phyloP scores from a whole-genome alignment of 2,888 invertebrate species.

The Buathra laborator region DNA sequence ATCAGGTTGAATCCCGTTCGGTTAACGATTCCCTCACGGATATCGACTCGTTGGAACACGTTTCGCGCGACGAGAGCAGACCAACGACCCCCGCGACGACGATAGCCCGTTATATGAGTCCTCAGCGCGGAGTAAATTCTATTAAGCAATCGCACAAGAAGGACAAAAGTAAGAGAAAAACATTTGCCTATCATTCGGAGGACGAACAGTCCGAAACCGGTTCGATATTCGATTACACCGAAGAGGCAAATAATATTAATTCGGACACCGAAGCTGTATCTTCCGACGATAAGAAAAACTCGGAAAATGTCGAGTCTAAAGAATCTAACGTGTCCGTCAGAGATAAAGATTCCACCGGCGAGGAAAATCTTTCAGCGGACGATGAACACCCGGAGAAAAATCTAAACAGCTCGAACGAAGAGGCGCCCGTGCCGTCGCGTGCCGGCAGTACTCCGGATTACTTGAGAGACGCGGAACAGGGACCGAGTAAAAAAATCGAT shows the following conservation, averaged over 20 bases:
- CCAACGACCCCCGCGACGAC: slow-evolving; percentile 69
- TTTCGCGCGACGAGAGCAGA: slow-evolving; percentile 64
- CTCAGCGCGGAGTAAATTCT: slow-evolving; percentile 70
- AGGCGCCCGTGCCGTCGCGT: background rate
- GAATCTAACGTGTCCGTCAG: background rate
- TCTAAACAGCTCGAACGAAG: slow-evolving; percentile 6
- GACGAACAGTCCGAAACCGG: slow-evolving; percentile 75
- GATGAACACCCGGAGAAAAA: background rate
- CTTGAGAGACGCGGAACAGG: background rate
- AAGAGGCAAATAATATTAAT: slow-evolving; percentile 31
- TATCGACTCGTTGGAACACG: slow-evolving; percentile 33
- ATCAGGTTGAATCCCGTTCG: slow-evolving; percentile 49
- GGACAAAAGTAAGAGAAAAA: slow-evolving; percentile 70
- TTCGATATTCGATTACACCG: slow-evolving; percentile 72
- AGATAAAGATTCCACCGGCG: slow-evolving; percentile 53
- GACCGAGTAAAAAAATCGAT: background rate
- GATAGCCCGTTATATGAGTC: slow-evolving; percentile 65
- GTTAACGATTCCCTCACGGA: slow-evolving; percentile 46
- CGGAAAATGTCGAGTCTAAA: slow-evolving; percentile 30
- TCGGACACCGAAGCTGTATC: background rate
- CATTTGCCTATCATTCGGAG: slow-evolving; percentile 68
- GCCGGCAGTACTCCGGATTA: slow-evolving; percentile 1
- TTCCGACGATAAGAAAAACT: slow-evolving; percentile 26
- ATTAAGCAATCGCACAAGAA: slow-evolving; percentile 73
- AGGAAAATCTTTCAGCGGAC: slow-evolving; percentile 8